Conservation (phyloP, 1,140 invertebrate genomes). For the Drosophila dunni region DNA sequence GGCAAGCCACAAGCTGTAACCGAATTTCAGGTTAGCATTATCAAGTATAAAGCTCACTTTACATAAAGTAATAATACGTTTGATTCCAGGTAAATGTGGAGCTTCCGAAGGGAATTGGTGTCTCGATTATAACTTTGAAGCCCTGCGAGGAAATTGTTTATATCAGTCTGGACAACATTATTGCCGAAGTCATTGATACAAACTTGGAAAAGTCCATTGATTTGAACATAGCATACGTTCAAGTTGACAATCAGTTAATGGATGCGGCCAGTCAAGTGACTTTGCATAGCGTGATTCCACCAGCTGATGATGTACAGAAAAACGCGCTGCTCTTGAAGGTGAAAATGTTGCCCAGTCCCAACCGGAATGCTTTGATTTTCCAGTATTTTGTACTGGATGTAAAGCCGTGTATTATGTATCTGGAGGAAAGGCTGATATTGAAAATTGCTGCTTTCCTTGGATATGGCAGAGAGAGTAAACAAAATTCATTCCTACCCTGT, state of each 20-base stretch:
- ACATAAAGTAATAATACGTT: not conserved
- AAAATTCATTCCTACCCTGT: constrained; percentile 53
- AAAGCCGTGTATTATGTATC: constrained; percentile 92
- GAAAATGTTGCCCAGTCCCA: constrained; percentile 89
- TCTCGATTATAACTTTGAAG: constrained; percentile 92
- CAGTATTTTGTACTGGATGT: constrained; percentile 93
- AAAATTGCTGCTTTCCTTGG: constrained; percentile 90
- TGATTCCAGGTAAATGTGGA: constrained; percentile 73
- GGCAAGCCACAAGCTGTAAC: constrained; percentile 40
- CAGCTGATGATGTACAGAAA: constrained; percentile 70
- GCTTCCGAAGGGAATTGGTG: constrained; percentile 88
- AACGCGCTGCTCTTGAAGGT: constrained; percentile 88
- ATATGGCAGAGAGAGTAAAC: constrained; percentile 84
- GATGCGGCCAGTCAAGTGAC: constrained; percentile 93
- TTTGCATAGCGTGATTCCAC: constrained; percentile 88
- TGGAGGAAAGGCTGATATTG: constrained; percentile 95
- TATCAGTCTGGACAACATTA: constrained; percentile 90
- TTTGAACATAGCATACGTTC: constrained; percentile 91
- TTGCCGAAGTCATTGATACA: constrained; percentile 88
- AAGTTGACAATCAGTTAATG: constrained; percentile 96
- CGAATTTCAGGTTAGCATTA: constrained; percentile 66
- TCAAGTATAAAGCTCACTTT: not conserved
- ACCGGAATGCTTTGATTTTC: constrained; percentile 91
- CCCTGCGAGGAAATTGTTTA: constrained; percentile 95
- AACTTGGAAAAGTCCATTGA: constrained; percentile 88